Percentiles rank a stretch among this genome's conserved stretches.
Conservation (phyloP, 1,140 invertebrate species). For the Apis laboriosa region DNA sequence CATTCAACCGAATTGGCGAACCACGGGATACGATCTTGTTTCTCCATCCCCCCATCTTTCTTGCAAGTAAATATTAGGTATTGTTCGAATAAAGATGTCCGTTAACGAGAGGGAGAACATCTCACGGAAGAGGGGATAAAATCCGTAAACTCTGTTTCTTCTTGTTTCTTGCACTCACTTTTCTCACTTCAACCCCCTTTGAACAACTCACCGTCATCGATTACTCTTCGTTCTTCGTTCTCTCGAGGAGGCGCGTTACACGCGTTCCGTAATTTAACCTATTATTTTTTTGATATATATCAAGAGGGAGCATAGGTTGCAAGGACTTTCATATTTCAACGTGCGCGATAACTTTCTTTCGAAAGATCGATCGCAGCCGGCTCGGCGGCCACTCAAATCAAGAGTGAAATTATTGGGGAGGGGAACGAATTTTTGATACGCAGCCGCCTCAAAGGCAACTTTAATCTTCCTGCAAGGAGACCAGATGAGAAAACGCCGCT, state of each 20-base stretch:
- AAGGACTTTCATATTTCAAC: background rate
- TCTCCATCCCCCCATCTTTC: background rate
- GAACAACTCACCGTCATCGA: too few species aligned
- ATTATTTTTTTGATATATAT: conserved; percentile 9
- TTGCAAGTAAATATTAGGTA: background rate
- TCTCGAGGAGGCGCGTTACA: background rate
- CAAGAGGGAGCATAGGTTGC: background rate
- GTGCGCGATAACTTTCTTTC: conserved; percentile 7
- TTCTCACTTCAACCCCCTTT: too few species aligned
- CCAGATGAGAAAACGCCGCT: conserved; percentile 31
- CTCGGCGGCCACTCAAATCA: conserved; percentile 37
- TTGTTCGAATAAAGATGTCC: background rate
- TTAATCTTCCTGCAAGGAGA: conserved; percentile 42
- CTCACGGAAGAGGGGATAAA: background rate
- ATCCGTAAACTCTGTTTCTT: too few species aligned
- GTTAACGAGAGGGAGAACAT: background rate
- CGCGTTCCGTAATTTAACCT: background rate
- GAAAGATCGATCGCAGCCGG: conserved; percentile 7
- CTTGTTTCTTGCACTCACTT: too few species aligned
- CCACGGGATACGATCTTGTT: conserved; percentile 34
- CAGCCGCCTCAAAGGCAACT: conserved; percentile 35
- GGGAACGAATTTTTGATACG: conserved; percentile 38
- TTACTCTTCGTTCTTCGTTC: background rate
- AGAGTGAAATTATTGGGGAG: conserved; percentile 38
- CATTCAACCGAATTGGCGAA: conserved; percentile 69